Percentiles rank a stretch among this genome's conserved stretches.
phyloP scores from a whole-genome alignment of 2,888 invertebrate species.

The Cheilosia soror region DNA sequence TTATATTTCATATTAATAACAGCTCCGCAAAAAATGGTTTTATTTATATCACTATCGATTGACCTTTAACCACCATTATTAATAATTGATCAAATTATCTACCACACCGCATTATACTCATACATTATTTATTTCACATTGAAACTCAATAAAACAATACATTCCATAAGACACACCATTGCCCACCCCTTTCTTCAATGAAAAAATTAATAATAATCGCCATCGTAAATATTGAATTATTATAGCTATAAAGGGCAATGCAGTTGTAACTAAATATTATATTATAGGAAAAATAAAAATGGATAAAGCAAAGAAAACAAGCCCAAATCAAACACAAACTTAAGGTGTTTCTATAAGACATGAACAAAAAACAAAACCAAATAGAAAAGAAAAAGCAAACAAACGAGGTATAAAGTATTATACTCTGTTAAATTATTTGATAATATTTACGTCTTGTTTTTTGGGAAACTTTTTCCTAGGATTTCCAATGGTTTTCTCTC shows the following conservation, averaged over 20 bases:
- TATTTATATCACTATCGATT: too few relatives aligned
- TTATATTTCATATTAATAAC: too few relatives aligned
- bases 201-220: slow-evolving; percentile 16
- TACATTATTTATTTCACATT: not conserved
- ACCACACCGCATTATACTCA: too few relatives aligned
- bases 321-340: slow-evolving; percentile 11
- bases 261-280: slow-evolving; percentile 11
- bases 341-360: not conserved
- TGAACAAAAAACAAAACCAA: slow-evolving; percentile 14
- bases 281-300: not conserved
- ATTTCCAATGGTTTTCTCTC: slow-evolving; percentile 82
- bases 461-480: slow-evolving; percentile 83
- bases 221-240: slow-evolving; percentile 35
- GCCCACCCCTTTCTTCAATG: not conserved
- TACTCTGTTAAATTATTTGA: slow-evolving; percentile 53
- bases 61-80: too few relatives aligned
- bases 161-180: not conserved
- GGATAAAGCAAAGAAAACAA: slow-evolving; percentile 21
- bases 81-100: too few relatives aligned
- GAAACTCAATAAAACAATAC: slow-evolving; percentile 2
- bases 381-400: slow-evolving; percentile 6
- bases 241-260: slow-evolving; percentile 22
- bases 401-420: not conserved
- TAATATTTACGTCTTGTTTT: slow-evolving; percentile 84
- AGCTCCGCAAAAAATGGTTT: too few relatives aligned